phyloP scores from a whole-genome alignment of 2,797 vertebrate genomes.

The Distichodus sexfasciatus region DNA sequence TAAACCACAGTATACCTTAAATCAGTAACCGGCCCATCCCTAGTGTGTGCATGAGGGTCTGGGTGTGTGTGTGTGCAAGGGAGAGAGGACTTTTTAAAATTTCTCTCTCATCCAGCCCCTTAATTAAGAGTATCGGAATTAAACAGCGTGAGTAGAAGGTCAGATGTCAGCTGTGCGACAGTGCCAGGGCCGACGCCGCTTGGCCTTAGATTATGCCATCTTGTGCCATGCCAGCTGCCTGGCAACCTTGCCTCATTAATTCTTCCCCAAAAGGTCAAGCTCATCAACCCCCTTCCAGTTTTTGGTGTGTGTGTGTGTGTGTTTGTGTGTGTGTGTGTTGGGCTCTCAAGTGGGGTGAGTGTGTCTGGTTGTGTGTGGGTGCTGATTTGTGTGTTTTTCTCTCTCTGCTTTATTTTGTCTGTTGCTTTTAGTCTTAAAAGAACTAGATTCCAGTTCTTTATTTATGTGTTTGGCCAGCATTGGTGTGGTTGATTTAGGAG shows the following conservation, averaged over 20 bases:
- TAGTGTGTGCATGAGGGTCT: no score
- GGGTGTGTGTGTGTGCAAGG: not conserved
- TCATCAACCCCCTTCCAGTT: conserved; percentile 17
- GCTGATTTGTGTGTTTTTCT: no score
- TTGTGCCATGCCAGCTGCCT: conserved; percentile 21
- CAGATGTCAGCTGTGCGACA: not conserved
- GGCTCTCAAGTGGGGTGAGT: no score
- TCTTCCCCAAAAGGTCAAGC: conserved; percentile 53
- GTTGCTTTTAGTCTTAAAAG: no score
- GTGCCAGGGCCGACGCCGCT: conserved; percentile 33
- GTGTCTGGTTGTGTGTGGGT: no score
- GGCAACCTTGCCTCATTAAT: conserved; percentile 41
- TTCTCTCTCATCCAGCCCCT: not conserved
- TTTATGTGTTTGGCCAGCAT: no score
- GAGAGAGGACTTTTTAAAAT: not conserved
- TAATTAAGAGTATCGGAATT: not conserved
- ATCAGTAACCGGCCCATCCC: no score
- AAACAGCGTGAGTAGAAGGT: conserved; percentile 1
- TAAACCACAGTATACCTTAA: no score
- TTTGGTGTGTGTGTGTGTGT: not conserved
- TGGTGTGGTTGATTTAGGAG: no score
- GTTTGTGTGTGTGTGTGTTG: not conserved
- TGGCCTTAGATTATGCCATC: conserved; percentile 35
- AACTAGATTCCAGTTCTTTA: no score
- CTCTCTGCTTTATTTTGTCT: no score